Evolutionary conservation across 2,888 invertebrate species (phyloP).

Genomic region (Agriopis aurantiaria): DNA sequence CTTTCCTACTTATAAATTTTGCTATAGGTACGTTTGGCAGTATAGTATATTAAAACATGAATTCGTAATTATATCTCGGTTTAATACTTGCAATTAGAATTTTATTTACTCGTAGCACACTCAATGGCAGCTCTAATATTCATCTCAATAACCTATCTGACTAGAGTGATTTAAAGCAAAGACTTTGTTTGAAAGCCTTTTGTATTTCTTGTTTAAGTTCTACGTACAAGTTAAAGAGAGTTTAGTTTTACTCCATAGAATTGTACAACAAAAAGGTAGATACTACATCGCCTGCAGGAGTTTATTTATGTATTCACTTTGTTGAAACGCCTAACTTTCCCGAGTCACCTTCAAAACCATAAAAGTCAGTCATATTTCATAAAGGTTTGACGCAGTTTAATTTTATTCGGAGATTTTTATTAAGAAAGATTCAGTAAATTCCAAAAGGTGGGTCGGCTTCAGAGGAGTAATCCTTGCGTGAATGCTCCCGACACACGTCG

Average conservation of each 20-base stretch:
- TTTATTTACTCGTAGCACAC: too few relatives aligned
- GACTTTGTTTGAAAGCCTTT: constrained; percentile 10
- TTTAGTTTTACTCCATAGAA: constrained; percentile 32
- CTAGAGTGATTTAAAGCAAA: constrained; percentile 7
- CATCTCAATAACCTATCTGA: constrained; percentile 1
- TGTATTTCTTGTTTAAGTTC: constrained; percentile 27
- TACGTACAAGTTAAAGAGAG: constrained; percentile 3
- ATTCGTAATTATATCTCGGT: not conserved
- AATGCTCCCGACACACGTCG: constrained; percentile 57
- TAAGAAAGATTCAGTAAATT: constrained; percentile 53
- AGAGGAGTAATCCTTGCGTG: constrained; percentile 53
- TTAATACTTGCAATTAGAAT: not conserved
- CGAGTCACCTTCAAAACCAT: constrained; percentile 38
- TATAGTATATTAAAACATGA: not conserved
- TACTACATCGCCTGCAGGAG: constrained; percentile 37
- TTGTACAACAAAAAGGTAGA: constrained; percentile 38
- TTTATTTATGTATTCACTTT: constrained; percentile 58
- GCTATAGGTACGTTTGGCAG: not conserved
- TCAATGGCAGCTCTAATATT: not conserved
- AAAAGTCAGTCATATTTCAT: constrained; percentile 51
- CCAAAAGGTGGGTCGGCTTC: constrained; percentile 44
- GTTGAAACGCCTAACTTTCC: constrained; percentile 46
- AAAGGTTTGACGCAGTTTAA: constrained; percentile 49
- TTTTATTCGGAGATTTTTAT: constrained; percentile 42
- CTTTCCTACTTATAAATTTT: not conserved